Conservation (phyloP, 2,888 invertebrate genomes). For the Nymphalis c-album region DNA sequence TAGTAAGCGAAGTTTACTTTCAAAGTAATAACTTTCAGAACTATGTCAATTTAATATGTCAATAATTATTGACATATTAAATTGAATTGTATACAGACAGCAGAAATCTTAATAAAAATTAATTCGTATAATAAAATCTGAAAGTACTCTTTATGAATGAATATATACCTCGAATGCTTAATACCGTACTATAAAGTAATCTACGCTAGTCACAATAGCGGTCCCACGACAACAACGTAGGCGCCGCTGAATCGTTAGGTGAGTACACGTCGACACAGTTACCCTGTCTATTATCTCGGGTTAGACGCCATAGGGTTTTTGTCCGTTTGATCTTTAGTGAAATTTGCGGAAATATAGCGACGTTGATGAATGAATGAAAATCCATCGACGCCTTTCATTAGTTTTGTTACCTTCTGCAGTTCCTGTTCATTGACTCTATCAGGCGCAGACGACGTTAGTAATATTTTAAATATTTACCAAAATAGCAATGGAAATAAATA, state of each 20-base stretch:
- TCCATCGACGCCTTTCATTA: slow-evolving; percentile 12
- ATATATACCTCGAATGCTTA: slow-evolving; percentile 8
- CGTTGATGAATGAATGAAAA: slow-evolving; percentile 33
- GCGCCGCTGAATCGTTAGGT: slow-evolving; percentile 13
- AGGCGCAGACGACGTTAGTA: not conserved
- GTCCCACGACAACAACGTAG: slow-evolving; percentile 32
- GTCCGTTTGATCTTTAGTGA: slow-evolving; percentile 56
- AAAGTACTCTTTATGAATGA: not conserved
- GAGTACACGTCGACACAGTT: slow-evolving; percentile 49
- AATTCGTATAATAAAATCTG: not conserved
- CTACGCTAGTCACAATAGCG: slow-evolving; percentile 27
- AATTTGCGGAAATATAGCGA: slow-evolving; percentile 50
- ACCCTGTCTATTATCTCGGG: slow-evolving; percentile 54
- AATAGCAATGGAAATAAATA: too few species aligned
- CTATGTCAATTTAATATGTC: too few species aligned
- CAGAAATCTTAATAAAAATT: not conserved
- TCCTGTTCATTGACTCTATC: not conserved
- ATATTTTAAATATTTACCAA: too few species aligned
- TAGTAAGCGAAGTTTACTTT: not conserved
- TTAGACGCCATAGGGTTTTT: slow-evolving; percentile 60
- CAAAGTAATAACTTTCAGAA: too few species aligned
- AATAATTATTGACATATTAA: too few species aligned
- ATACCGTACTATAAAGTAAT: slow-evolving; percentile 10
- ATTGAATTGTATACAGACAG: too few species aligned
- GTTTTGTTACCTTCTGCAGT: not conserved